Evolutionary conservation across 2,113 vertebrate genomes (phyloP).

Genomic region (Martes martes): DNA sequence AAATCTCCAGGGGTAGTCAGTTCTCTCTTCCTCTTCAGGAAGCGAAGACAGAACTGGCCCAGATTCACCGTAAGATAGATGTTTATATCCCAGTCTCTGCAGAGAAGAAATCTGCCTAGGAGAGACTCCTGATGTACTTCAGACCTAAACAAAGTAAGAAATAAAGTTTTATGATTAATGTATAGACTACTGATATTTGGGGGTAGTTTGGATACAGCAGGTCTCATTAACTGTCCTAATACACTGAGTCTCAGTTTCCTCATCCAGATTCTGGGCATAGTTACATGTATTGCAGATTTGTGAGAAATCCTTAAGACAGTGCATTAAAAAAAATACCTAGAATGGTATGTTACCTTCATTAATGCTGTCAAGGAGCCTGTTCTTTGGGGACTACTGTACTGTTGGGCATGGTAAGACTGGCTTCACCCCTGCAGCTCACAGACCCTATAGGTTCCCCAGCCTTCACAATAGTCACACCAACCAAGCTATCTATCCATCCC

Average conservation of each 20-base stretch:
- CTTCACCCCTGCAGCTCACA: neutral
- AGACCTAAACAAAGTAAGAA: neutral
- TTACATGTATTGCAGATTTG: neutral
- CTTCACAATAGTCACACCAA: neutral
- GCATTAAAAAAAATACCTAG: neutral
- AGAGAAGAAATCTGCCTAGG: neutral
- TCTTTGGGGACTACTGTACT: neutral
- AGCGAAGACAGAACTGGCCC: neutral
- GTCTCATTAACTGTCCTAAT: neutral
- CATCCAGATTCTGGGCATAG: neutral
- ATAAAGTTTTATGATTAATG: neutral
- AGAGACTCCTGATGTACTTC: neutral
- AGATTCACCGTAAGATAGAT: neutral
- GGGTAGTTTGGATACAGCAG: neutral
- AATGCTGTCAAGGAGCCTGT: neutral
- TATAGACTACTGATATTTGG: neutral
- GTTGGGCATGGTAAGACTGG: neutral
- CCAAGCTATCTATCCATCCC: neutral
- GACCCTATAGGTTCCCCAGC: neutral
- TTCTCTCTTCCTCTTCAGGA: neutral
- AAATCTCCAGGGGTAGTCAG: neutral
- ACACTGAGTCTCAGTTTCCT: neutral
- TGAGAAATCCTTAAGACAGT: neutral
- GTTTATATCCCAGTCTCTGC: neutral
- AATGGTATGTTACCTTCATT: neutral